Evolutionary conservation across 2,113 vertebrate species (phyloP), one percentile per base, ranked within the genome.

Genomic region (Oplegnathus fasciatus): DNA sequence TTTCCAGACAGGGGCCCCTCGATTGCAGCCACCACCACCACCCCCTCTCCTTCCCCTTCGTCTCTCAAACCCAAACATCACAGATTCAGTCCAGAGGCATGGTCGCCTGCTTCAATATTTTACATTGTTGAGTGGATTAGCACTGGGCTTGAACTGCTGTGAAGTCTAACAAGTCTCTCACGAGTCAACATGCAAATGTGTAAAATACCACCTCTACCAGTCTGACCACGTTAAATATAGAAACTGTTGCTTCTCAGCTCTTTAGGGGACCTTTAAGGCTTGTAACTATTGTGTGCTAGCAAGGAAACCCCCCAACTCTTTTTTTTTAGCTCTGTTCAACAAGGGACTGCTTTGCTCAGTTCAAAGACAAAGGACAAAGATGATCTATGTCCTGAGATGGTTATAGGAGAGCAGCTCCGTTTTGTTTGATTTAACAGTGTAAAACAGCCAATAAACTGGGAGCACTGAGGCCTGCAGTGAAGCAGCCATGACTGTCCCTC

Each of bases 371-470:
- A 89, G 84, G 55, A 90, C 84, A 87, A 86, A 79, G 90, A 82
- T 88, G 88, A 88, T 84, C 72, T 89, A 67, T 83, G 90, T 83
- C 76, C 73, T 20, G 81, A 30, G 73, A 69, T 80, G 83, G 69
- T 77, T 76, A 42, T 22, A 80, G 82, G 65, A 85, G 83, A 81
- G 84, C 86, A 68, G 80, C 75, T 84, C 79, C 3, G 48, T 77
- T 86, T 88, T 69, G 86, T 91, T 89, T 86, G 83, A 77, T 83
- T 82, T 74, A 77, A 85, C 80, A 76, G 84, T 83, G 86, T 91
- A 88, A 90, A 93, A 90, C 87, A 87, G 85, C 88, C 91, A 92
- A 92, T 93, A 92, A 93, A 93, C 69, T 91, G 83, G 70, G 76
- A 90, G 92, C 92, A 88, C 67, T 83, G 88, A 83, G 85, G 89